Evolutionary conservation across 2,113 vertebrate genomes (phyloP), one percentile per base, ranked within the genome.

Genomic region (Origma solitaria): DNA sequence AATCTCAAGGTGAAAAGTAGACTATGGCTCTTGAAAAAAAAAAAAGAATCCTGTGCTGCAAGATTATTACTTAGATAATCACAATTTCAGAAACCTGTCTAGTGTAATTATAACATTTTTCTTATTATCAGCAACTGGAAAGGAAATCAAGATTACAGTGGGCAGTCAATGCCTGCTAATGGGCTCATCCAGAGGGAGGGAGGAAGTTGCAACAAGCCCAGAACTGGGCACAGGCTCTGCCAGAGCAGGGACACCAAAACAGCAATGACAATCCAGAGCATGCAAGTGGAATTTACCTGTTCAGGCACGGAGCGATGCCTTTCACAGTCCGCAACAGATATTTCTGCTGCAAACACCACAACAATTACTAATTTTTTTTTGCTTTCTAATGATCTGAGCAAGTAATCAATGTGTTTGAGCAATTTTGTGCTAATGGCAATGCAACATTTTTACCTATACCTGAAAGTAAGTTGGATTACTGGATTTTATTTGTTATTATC

Each of bases 51-150:
- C 17, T 53, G 11, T 47, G 12, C 23, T 90, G 75, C 33, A 27
- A 92, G 87, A 68, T 92, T 90, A 86, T 75, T 82, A 73, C 50
- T 82, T 91, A 65, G 77, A 89, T 65, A 95, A 92, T 77, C 66
- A 51, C 69, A 47, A 89, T 80, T 91, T 87, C 60, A 71, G 70
- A 86, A 78, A 37, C 6, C 58, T 73, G 51, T 33, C 64, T 58
- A 58, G 20, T 23, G 44, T 73, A 89, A 81, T 94, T 82, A 84
- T 75, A 92, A 82, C 54, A 82, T 86, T 92, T 84, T 92, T 94
- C 65, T 91, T 75, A 37, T 82, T 93, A 82, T 87, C 79, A 69
- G 27, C 49, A 82, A 37, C 20, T 42, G 10, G 65, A 75, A 80
- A 57, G 93, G 50, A 76, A 92, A 92, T 78, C 73, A 82, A 95